These are phyloP conservation scores for Rhinopomastus cyanomelas DNA, from an alignment of 2,113 vertebrate species.

Conservation along the genomic window DNA sequence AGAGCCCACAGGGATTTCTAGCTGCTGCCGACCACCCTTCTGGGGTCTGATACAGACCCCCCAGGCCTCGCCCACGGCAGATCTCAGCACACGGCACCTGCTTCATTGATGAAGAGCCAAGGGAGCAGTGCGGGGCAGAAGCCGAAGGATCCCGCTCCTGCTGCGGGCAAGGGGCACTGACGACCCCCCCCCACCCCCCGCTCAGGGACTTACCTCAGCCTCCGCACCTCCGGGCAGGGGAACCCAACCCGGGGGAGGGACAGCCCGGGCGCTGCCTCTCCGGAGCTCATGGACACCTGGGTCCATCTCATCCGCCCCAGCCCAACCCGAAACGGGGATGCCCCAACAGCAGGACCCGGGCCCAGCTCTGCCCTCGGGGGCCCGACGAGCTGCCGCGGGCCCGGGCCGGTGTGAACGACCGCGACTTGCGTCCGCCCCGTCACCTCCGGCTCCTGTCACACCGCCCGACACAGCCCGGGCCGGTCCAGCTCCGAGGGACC, in stretches of 20 bases:
- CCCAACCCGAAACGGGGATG: no score
- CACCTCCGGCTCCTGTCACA: background rate
- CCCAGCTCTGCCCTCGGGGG: background rate
- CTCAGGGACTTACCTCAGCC: background rate
- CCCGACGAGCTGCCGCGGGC: background rate
- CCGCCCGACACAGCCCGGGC: background rate
- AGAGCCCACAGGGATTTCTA: background rate
- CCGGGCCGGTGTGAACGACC: background rate
- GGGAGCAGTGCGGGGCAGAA: background rate
- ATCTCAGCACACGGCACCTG: background rate
- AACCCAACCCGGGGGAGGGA: background rate
- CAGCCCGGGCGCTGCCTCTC: background rate
- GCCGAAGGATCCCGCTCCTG: background rate
- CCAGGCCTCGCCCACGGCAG: background rate
- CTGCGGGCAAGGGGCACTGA: background rate
- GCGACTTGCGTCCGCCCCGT: background rate
- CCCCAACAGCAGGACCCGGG: background rate
- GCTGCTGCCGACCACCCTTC: background rate
- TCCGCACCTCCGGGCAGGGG: rapidly evolving
- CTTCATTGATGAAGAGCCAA: background rate
- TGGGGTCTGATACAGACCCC: background rate
- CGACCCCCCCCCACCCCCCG: background rate
- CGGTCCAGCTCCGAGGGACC: background rate
- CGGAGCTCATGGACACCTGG: background rate
- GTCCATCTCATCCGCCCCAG: background rate